Evolutionary conservation across 2,113 vertebrate species (phyloP), one percentile per base, ranked within the genome.

Genomic region (Planiliza haematocheilus): DNA sequence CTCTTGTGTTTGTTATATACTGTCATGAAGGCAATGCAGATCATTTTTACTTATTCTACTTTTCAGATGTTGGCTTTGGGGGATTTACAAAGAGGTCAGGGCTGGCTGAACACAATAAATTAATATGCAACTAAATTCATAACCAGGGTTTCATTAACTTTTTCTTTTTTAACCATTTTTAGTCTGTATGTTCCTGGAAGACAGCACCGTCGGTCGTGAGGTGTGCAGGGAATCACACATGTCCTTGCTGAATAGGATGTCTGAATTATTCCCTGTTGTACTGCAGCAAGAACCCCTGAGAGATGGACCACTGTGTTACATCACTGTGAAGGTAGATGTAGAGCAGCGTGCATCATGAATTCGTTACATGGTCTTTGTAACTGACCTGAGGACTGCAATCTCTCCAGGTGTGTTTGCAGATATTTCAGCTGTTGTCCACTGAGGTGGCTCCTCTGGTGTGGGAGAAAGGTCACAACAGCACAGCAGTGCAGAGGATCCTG

Each of bases 121-220:
- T 42, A 50, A 4, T 36, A 8, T 52, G 8, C 51, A 8, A n/a
- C 17, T 39, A 1, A 59, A 61, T 12, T 53, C 2, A 13, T 21
- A 8, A 45, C 9, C 1, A 13, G 10, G 21, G 50, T 56, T 48
- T 39, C 7, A 24, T 17, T 9, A 50, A 17, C 17, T 1, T 18
- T 13, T 38, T 18, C 21, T 45, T 3, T 36, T 41, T 6, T 0
- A 8, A n/a, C 16, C 36, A 17, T 72, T 59, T 74, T 41, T 46
- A 97, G 96, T 91, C 21, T 95, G 94, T 77, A 93, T 96, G 93
- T 95, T 95, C 72, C 21, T 96, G 61, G 95, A 97, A 81, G 94
- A 95, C 82, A 96, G 95, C 68, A 37, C 43, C 16, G 64, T 91
- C 66, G 95, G 95, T 11, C 92, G 87, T 48, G 86, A 92, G 34